phyloP scores from a whole-genome alignment of 2,797 vertebrate genomes.

The Tarsius wallacei region DNA sequence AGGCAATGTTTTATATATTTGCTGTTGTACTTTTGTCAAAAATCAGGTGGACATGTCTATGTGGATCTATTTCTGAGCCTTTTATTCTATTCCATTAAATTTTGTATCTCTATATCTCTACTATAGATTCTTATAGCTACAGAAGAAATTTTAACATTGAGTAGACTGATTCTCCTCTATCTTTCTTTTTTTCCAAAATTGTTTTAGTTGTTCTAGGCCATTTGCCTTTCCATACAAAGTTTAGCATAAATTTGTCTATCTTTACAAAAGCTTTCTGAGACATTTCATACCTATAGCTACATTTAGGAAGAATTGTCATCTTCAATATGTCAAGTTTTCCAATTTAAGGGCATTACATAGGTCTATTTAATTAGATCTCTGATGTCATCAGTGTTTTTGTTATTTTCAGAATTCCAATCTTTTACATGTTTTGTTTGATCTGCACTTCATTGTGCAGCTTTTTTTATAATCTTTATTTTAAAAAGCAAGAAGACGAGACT shows the following conservation, averaged over 20 bases:
- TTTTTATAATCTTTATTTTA: neutral
- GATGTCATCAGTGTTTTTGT: neutral
- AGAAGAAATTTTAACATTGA: neutral
- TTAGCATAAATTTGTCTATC: neutral
- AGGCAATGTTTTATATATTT: neutral
- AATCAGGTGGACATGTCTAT: too few relatives aligned
- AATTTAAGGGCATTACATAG: neutral
- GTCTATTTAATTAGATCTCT: neutral
- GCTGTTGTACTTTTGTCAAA: neutral
- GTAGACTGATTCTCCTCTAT: neutral
- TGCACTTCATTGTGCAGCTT: neutral
- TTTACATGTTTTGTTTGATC: neutral
- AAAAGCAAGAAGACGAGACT: neutral
- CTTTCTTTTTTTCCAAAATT: neutral
- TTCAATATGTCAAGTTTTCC: neutral
- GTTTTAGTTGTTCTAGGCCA: neutral
- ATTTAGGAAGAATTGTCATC: neutral
- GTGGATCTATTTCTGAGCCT: too few relatives aligned
- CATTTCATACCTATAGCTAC: too few relatives aligned
- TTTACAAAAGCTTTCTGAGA: neutral
- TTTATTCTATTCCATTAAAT: neutral
- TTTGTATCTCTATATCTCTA: rapidly evolving
- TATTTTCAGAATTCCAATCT: neutral
- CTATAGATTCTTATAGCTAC: too few relatives aligned
- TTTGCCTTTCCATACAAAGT: neutral